Conservation (phyloP, 23 tunicate genomes). For the Phallusia fumigata region DNA sequence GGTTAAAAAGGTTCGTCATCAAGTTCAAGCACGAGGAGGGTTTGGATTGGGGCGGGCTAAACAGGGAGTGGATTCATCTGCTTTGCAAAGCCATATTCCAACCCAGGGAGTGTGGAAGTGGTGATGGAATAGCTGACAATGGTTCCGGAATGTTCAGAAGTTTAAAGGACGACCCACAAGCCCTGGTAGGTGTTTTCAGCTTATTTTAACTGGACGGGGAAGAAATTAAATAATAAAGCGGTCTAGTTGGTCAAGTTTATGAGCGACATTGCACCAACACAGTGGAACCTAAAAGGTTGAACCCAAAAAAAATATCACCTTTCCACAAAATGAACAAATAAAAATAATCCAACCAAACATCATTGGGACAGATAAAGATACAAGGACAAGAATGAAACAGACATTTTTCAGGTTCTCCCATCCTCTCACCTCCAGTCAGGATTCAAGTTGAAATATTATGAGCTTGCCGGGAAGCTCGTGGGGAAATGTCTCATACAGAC, state of each 20-base stretch:
- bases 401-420: slow-evolving; percentile 39
- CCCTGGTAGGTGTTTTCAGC: slow-evolving; percentile 62
- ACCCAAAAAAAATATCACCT: too few relatives aligned
- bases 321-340: too few relatives aligned
- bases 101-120: slow-evolving; percentile 20
- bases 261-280: too few relatives aligned
- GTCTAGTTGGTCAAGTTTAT: too few relatives aligned
- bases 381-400: too few relatives aligned
- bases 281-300: too few relatives aligned
- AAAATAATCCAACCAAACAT: too few relatives aligned
- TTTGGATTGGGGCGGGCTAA: slow-evolving; percentile 88
- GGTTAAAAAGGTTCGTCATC: slow-evolving; percentile 61
- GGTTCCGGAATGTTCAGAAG: slow-evolving; percentile 60
- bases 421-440: slow-evolving; percentile 28
- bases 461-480: slow-evolving; percentile 89
- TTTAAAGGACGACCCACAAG: slow-evolving; percentile 86
- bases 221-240: too few relatives aligned
- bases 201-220: too few relatives aligned
- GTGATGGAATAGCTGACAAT: slow-evolving; percentile 21
- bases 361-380: too few relatives aligned
- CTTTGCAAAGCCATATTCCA: slow-evolving; percentile 71
- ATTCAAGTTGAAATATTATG: slow-evolving; percentile 63
- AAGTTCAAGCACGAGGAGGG: slow-evolving; percentile 62
- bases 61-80: slow-evolving; percentile 78
- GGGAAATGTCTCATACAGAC: slow-evolving; percentile 87